Conservation (phyloP, 2,888 invertebrate species). For the Brachyopa scutellaris region DNA sequence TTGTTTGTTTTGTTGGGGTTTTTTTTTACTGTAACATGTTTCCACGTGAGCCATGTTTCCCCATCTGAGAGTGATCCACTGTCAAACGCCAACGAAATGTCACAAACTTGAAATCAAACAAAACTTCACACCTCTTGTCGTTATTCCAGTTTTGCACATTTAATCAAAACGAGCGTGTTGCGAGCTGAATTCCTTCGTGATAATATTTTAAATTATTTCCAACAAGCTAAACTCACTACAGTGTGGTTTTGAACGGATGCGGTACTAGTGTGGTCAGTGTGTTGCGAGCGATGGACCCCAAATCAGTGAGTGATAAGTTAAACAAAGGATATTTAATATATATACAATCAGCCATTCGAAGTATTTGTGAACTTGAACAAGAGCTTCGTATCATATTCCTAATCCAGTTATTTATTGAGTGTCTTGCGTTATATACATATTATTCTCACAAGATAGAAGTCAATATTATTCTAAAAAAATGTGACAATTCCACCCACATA, state of each 20-base stretch:
- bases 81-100: conserved; percentile 36
- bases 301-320: conserved; percentile 36
- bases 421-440: too few species aligned
- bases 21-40: neutral
- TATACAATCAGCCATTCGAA: too few species aligned
- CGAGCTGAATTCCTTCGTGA: conserved; percentile 12
- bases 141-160: conserved; percentile 61
- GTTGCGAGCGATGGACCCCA: conserved; percentile 1
- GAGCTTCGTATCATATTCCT: too few species aligned
- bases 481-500: too few species aligned
- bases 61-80: conserved; percentile 9
- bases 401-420: too few species aligned
- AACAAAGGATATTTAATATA: neutral
- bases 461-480: too few species aligned
- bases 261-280: conserved; percentile 1
- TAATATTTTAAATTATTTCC: conserved; percentile 32
- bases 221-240: conserved; percentile 14
- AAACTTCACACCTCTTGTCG: conserved; percentile 56
- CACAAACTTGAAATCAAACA: conserved; percentile 45
- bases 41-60: conserved; percentile 4
- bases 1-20: too few species aligned
- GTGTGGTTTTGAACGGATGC: conserved; percentile 18
- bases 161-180: conserved; percentile 22
- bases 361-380: too few species aligned
- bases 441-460: too few species aligned